phyloP scores from a whole-genome alignment of 1,140 invertebrate species.

The Procambarus virginalis region DNA sequence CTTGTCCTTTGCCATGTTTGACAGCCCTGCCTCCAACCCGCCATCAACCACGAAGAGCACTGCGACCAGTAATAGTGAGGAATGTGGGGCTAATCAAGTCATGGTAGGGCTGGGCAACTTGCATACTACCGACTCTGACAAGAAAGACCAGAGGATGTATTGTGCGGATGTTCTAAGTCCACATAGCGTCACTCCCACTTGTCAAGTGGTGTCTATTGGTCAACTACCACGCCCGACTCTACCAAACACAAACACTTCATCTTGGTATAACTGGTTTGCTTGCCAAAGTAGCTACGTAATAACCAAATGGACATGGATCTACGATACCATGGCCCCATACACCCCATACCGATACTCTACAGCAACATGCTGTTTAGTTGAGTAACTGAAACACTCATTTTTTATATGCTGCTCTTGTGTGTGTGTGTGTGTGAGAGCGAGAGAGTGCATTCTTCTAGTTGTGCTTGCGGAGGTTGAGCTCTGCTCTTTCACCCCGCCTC shows the following conservation, averaged over 20 bases:
- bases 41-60: background rate
- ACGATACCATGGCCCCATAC: background rate
- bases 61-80: background rate
- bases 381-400: background rate
- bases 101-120: background rate
- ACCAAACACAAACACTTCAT: background rate
- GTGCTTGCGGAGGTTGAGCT: too few relatives aligned
- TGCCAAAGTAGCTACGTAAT: background rate
- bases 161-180: background rate
- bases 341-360: background rate
- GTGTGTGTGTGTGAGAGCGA: too few relatives aligned
- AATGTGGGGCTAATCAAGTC: background rate
- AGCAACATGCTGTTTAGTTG: background rate
- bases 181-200: background rate
- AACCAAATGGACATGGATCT: background rate
- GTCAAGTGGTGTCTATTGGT: background rate
- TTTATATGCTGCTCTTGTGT: too few relatives aligned
- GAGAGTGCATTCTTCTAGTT: too few relatives aligned
- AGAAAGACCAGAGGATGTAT: slow-evolving; percentile 23
- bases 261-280: background rate
- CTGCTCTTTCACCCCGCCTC: too few relatives aligned
- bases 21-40: background rate
- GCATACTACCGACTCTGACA: background rate
- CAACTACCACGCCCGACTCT: background rate
- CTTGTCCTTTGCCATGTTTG: background rate